phyloP scores from a whole-genome alignment of 2,797 vertebrate genomes.

The Pangasius mekongensis region DNA sequence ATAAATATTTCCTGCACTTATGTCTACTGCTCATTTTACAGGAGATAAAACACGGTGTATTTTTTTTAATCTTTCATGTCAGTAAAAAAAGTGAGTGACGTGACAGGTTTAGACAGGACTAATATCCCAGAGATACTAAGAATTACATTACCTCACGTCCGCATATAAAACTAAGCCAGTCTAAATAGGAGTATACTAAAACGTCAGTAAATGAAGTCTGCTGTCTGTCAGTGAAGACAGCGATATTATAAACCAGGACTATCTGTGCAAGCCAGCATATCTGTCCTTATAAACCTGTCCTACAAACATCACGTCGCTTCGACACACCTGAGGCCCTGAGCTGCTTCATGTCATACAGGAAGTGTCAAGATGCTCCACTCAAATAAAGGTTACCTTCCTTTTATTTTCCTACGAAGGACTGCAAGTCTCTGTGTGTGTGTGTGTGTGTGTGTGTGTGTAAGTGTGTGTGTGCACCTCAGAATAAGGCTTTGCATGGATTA shows the following conservation, averaged over 20 bases:
- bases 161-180: not conserved
- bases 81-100: not conserved
- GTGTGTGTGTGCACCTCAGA: conserved; percentile 10
- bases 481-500: conserved; percentile 39
- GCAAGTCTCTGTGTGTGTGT: not conserved
- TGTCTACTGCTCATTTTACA: not conserved
- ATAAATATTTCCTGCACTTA: not conserved
- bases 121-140: not conserved
- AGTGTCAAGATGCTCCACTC: conserved; percentile 23
- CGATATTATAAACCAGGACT: not conserved
- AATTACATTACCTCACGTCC: not conserved
- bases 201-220: not conserved
- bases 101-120: no score
- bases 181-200: not conserved
- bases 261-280: not conserved
- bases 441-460: not conserved
- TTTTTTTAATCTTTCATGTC: not conserved
- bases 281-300: conserved; percentile 10
- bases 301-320: not conserved
- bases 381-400: conserved; percentile 33
- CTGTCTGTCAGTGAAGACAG: not conserved
- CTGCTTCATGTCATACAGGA: not conserved
- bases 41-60: not conserved
- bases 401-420: not conserved
- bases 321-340: not conserved